Evolutionary conservation across 2,888 invertebrate species (phyloP).

Genomic region (Drosophila bunnanda): DNA sequence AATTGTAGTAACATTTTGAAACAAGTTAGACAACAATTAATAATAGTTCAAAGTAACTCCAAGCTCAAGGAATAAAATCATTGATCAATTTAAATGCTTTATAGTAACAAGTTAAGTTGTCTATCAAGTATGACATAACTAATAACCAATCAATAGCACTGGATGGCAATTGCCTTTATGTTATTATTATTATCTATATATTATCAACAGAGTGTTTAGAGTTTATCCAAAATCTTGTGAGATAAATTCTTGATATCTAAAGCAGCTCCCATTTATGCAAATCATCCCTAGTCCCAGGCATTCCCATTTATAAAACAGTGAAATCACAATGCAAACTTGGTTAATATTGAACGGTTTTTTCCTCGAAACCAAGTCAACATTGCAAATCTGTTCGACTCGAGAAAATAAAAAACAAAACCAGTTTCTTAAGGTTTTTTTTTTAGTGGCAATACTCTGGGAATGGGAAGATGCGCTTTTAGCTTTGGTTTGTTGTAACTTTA

Average conservation of each 20-base stretch:
- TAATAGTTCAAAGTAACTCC: neutral
- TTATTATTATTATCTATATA: neutral
- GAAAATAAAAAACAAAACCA: conserved; percentile 37
- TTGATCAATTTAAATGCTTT: neutral
- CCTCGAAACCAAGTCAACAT: conserved; percentile 39
- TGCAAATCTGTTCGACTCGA: conserved; percentile 33
- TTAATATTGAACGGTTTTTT: conserved; percentile 35
- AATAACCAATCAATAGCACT: neutral
- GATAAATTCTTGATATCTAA: conserved; percentile 7
- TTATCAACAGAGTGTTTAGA: neutral
- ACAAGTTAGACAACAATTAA: neutral
- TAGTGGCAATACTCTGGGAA: conserved; percentile 11
- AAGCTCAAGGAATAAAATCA: neutral
- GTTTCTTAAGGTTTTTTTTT: conserved; percentile 35
- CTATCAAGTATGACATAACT: conserved; percentile 7
- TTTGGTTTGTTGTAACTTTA: neutral
- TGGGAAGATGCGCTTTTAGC: conserved; percentile 7
- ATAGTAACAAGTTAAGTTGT: conserved; percentile 6
- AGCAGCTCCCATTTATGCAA: conserved; percentile 23
- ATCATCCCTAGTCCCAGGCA: conserved; percentile 7
- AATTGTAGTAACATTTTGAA: neutral
- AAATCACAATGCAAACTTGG: conserved; percentile 41
- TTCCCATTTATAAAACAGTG: conserved; percentile 34
- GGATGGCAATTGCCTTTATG: neutral
- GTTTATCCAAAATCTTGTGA: neutral